Percentiles rank a stretch among this genome's conserved stretches.
These are phyloP conservation scores for Drosophila dives DNA, from an alignment of 2,888 invertebrate species.

Conservation along the genomic window DNA sequence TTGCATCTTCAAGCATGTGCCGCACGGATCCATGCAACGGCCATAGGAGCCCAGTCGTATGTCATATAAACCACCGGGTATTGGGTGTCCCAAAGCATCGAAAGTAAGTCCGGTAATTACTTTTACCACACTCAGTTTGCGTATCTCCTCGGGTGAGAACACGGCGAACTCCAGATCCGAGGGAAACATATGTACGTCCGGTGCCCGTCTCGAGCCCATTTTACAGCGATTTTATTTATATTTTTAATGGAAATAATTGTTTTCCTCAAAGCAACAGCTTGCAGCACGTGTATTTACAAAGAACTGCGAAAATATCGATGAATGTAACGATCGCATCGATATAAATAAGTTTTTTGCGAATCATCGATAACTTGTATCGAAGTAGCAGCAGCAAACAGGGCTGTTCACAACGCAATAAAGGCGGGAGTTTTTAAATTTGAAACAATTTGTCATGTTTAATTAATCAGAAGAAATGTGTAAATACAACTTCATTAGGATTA, in stretches of 20 bases:
- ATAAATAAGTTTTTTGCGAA: neutral
- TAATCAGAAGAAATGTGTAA: constrained; percentile 4
- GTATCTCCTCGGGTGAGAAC: constrained; percentile 91
- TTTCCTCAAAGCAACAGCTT: neutral
- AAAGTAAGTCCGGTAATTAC: constrained; percentile 92
- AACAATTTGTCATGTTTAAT: constrained; percentile 17
- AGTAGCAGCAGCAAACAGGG: constrained; percentile 3
- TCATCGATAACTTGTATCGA: constrained; percentile 12
- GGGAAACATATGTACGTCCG: constrained; percentile 81
- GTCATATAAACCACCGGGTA: constrained; percentile 96
- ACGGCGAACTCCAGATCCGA: constrained; percentile 88
- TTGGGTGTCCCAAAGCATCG: constrained; percentile 92
- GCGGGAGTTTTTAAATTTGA: neutral
- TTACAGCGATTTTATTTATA: constrained; percentile 16
- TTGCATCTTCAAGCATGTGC: constrained; percentile 90
- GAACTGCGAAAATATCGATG: constrained; percentile 12
- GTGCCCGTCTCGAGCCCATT: constrained; percentile 62
- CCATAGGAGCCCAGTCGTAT: constrained; percentile 88
- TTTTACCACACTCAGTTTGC: constrained; percentile 92
- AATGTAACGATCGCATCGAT: constrained; percentile 15
- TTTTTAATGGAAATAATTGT: constrained; percentile 2
- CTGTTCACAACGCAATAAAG: neutral
- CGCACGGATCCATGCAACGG: constrained; percentile 88
- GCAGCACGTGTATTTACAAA: constrained; percentile 53
- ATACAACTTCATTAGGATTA: constrained; percentile 10